These are phyloP conservation scores for Embidobia sp. DNA, from an alignment of 2,888 invertebrate species.

Conservation along the genomic window DNA sequence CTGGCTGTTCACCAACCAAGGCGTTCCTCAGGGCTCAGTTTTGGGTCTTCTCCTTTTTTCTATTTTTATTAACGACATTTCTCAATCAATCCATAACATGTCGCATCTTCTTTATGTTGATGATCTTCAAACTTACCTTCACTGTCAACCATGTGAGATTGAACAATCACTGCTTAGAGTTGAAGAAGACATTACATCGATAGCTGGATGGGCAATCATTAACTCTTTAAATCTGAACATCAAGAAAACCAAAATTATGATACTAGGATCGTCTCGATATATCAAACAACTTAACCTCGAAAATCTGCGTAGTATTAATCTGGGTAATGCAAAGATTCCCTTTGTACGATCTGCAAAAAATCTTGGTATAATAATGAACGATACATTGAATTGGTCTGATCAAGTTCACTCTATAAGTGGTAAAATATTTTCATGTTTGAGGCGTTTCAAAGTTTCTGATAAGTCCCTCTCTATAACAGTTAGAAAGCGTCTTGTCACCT, in stretches of 20 bases:
- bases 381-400: too few species aligned
- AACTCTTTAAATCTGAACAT: too few species aligned
- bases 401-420: too few species aligned
- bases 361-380: too few species aligned
- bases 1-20: background rate
- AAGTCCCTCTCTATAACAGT: background rate
- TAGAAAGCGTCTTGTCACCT: background rate
- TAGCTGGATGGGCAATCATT: too few species aligned
- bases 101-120: background rate
- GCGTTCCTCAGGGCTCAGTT: background rate
- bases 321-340: too few species aligned
- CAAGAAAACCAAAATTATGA: too few species aligned
- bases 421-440: background rate
- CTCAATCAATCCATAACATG: background rate
- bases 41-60: background rate
- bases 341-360: too few species aligned
- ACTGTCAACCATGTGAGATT: background rate
- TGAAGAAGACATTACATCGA: background rate
- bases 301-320: too few species aligned
- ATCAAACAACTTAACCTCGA: too few species aligned
- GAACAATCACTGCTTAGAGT: background rate
- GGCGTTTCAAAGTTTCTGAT: background rate
- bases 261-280: too few species aligned
- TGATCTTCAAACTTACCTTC: background rate
- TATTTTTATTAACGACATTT: background rate